Evolutionary conservation across 2,113 vertebrate species (phyloP).

Genomic region (Ranitomeya variabilis): DNA sequence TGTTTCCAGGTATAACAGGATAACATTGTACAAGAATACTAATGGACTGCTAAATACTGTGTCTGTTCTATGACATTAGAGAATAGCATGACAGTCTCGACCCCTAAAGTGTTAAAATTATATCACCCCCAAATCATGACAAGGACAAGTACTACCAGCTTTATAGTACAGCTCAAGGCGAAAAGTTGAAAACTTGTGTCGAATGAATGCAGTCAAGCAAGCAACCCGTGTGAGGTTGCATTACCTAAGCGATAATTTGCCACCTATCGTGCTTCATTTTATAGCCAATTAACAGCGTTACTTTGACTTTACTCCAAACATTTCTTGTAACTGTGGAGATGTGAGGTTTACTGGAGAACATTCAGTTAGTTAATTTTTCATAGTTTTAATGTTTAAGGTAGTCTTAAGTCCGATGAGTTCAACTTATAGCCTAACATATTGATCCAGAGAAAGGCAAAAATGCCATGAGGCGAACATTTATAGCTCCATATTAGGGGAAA

Average conservation of each 20-base stretch:
- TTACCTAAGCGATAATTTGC: neutral
- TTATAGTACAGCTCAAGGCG: neutral
- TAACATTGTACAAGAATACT: neutral
- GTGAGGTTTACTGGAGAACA: neutral
- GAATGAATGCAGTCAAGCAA: neutral
- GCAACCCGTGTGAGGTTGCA: neutral
- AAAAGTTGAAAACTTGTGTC: neutral
- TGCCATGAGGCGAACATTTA: too few relatives aligned
- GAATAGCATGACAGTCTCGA: neutral
- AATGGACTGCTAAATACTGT: neutral
- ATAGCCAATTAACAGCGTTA: neutral
- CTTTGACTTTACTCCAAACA: constrained; percentile 40
- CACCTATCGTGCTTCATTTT: constrained; percentile 10
- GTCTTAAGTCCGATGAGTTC: too few relatives aligned
- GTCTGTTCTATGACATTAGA: neutral
- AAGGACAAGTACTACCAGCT: neutral
- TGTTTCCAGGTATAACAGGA: neutral
- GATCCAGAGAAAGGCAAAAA: too few relatives aligned
- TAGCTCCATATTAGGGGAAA: too few relatives aligned
- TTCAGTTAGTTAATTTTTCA: neutral
- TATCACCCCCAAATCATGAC: neutral
- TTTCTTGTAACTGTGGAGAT: neutral
- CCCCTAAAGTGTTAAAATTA: neutral
- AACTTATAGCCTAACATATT: too few relatives aligned
- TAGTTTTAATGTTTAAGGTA: too few relatives aligned